Base-by-base conservation (phyloP, 1,140 invertebrate genomes). In the Drosophila kurseongensis region DNA sequence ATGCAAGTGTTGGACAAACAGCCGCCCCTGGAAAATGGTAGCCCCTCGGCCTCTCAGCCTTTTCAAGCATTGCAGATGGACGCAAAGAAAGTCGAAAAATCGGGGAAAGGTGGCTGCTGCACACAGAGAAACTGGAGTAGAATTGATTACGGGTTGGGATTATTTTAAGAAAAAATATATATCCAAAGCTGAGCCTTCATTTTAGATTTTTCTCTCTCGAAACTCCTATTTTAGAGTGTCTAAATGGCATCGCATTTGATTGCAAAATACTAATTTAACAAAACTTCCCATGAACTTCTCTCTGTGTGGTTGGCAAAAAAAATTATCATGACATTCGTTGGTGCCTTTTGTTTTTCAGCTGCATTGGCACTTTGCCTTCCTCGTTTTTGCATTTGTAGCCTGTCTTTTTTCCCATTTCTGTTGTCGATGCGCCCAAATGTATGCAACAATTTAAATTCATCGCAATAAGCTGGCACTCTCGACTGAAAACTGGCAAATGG, bases 371-470 rank as follows among this genome's bases (percentile, higher is more conserved):
- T 60, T 78, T 76, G 48, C 40, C 16, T 44, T 42, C 40, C 9
- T 42, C 40, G 5, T 58, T 65, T 74, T 82, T 74, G 38, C 65
- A 41, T 48, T 47, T 69, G 41, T 44, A 47, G 9, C 13, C 27
- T 55, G 35, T n/a, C 32, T 36, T 14, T 47, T 72, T 38, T 12
- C 62, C 58, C 27, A 27, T 48, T 78, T 47, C 52, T 63, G 55
- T 45, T 61, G 57, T 29, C 41, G 45, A 44, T 45, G 68, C 74
- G 56, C 68, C 68, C 52, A 71, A 84, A 80, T 84, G 62, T 89
- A 89, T 89, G 84, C 80, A 90, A 84, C 77, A 84, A 89, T 89
- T 89, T 84, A 89, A 89, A 89, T 89, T 84, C 84, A 89, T 89
- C 82, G 85, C 80, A 84, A 84, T 84, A 88, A 84, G 84, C 73